phyloP scores from a whole-genome alignment of 1,140 invertebrate species.

The Penaeus chinensis region DNA sequence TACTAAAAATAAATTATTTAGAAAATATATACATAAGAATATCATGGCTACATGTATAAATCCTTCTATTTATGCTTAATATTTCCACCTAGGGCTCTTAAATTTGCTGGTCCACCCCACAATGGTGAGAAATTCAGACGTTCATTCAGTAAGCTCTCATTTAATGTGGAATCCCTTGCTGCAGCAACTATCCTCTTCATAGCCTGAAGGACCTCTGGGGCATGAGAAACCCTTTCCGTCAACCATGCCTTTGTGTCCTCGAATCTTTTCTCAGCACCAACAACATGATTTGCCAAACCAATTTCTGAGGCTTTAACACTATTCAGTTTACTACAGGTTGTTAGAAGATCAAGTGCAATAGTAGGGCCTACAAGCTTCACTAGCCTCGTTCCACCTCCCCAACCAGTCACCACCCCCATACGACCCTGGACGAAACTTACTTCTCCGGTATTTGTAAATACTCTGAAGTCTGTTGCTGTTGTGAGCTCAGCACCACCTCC shows the following conservation, averaged over 20 bases:
- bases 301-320: conserved; percentile 67
- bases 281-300: conserved; percentile 67
- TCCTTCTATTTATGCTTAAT: conserved; percentile 66
- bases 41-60: too few species aligned
- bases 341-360: conserved; percentile 70
- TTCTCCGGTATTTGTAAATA: conserved; percentile 69
- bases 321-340: conserved; percentile 68
- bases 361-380: conserved; percentile 69
- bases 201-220: conserved; percentile 67
- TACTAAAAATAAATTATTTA: too few species aligned
- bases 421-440: conserved; percentile 74
- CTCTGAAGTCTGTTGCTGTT: conserved; percentile 73
- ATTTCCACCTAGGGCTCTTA: conserved; percentile 66
- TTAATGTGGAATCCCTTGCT: conserved; percentile 60
- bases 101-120: conserved; percentile 70
- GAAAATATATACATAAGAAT: too few species aligned
- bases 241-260: conserved; percentile 69
- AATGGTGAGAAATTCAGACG: conserved; percentile 68
- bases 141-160: conserved; percentile 68
- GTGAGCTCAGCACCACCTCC: conserved; percentile 76
- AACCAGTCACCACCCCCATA: conserved; percentile 74
- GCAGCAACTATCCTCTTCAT: conserved; percentile 69
- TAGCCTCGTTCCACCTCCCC: conserved; percentile 72
- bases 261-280: conserved; percentile 57
- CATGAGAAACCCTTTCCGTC: conserved; percentile 64